Base-by-base conservation (phyloP, 2,888 invertebrate species). In the Uropetala carovei region DNA sequence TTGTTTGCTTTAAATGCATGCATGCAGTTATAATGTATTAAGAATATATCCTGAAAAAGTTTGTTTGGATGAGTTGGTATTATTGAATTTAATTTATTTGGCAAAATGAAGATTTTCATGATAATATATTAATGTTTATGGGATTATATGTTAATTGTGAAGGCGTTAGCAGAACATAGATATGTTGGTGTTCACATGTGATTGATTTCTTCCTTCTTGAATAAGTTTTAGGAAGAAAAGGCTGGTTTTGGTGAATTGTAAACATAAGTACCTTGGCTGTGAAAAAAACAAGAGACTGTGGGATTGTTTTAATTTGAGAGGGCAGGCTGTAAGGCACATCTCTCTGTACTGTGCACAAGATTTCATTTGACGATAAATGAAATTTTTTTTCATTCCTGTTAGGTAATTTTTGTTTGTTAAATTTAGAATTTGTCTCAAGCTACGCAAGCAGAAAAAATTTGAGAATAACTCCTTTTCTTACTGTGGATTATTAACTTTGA, bases 261-360 rank as follows among this genome's bases (percentile, higher is more conserved):
- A 83, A 86, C 59, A 30, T 64, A 89, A 27, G 64, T 89, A 89
- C 89, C 89, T 89, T 64, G 89, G 89, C 89, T 89, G 89, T 89
- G 89, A 89, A 89, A 89, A 86, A 89, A 43, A 57, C 57, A 89
- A 59, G 89, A 64, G 64, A 43, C 43, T 64, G 60, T 58, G 22
- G 60, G 43, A 13, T 60, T 43, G 60, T 64, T 64, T 64, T 27
- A 75, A 75, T 75, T 75, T 22, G 27, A 75, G 75, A 75, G 75
- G 75, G 75, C 75, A 75, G 22, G 75, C 75, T 56, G 60, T 18
- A 27, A 60, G n/a, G 22, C 27, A 27, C 60, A 30, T 68, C 59
- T 30, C 56, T 89, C 43, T 64, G 13, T 18, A 43, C 18, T 16
- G n/a, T 18, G 64, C 89, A 43, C 60, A 68, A 27, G 18, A n/a